Evolutionary conservation across 2,888 invertebrate genomes (phyloP), one percentile per base, ranked within the genome.

Genomic region (Drosophila stalkeri): DNA sequence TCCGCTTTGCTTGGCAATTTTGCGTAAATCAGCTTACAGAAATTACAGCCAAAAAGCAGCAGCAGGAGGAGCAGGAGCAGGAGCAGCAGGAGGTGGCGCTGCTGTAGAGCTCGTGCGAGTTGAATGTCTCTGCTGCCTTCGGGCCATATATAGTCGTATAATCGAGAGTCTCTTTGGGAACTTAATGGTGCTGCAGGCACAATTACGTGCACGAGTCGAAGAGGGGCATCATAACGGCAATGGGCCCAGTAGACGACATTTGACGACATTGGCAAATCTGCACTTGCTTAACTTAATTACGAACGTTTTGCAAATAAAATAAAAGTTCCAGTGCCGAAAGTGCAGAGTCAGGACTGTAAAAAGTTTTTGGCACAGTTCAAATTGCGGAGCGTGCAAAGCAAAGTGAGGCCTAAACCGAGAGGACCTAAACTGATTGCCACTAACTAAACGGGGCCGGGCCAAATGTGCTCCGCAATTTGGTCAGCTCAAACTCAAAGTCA

Each of bases 211-310:
- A 27, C 59, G 52, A 31, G 73, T 49, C 47, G 57, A 9, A 8
- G 20, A 1, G 46, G 2, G 43, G 43, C 43, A 11, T 46, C 46
- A 23, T 23, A 46, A 46, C 46, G 14, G 46, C 46, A 12, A 43
- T 9, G 9, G 7, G 8, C 18, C 43, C 46, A 20, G 23, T 27
- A 27, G 27, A 11, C 60, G 37, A 66, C 65, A 64, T 72, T 60
- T 41, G 66, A 81, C 64, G 75, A 78, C 74, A 74, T 78, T 55
- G 78, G 56, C 69, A 86, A 80, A 81, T 86, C 89, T 78, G 89
- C 89, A 89, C 82, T 90, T 87, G 80, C 71, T 72, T 84, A 87
- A 90, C 87, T 82, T 89, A 84, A 90, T 87, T 90, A 86, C 76
- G 69, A 69, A 64, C 51, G 55, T 63, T 68, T 55, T 11, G 75